These are phyloP conservation scores for Sceloporus undulatus DNA, from an alignment of 2,113 vertebrate genomes.

Conservation along the genomic window DNA sequence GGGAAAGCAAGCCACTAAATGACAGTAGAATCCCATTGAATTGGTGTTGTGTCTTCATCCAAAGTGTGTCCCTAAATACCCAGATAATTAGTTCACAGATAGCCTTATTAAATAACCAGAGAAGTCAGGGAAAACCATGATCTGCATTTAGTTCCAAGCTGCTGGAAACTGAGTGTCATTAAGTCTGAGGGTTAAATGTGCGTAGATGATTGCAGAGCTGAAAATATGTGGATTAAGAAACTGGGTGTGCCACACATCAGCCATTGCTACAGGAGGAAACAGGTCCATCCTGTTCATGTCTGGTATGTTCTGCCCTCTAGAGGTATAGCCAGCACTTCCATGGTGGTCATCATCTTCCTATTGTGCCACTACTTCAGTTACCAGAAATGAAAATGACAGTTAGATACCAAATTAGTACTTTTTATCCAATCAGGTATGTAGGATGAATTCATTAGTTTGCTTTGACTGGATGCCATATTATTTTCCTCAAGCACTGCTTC, in stretches of 20 bases:
- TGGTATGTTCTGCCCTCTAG: background rate
- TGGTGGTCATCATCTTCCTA: background rate
- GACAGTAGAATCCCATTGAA: background rate
- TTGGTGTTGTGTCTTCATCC: slow-evolving; percentile 39
- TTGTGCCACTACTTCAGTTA: background rate
- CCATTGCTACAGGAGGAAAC: slow-evolving; percentile 28
- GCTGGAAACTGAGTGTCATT: slow-evolving; percentile 70
- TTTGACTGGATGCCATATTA: background rate
- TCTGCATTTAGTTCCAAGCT: slow-evolving; percentile 58
- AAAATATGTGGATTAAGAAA: slow-evolving; percentile 34
- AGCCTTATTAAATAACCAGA: slow-evolving; percentile 45
- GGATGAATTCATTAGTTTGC: background rate
- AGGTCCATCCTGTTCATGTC: slow-evolving; percentile 26
- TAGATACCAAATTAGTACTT: background rate
- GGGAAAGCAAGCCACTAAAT: background rate
- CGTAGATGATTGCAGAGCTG: background rate
- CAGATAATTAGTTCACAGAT: slow-evolving; percentile 41
- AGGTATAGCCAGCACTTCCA: background rate
- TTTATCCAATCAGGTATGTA: background rate
- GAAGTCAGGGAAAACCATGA: slow-evolving; percentile 31
- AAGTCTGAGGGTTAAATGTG: background rate
- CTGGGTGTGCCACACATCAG: background rate
- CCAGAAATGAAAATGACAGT: fast-evolving
- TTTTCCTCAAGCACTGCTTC: background rate
- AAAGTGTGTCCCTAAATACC: slow-evolving; percentile 54